Conservation (phyloP, 1,140 invertebrate genomes). For the Lithobius niger region DNA sequence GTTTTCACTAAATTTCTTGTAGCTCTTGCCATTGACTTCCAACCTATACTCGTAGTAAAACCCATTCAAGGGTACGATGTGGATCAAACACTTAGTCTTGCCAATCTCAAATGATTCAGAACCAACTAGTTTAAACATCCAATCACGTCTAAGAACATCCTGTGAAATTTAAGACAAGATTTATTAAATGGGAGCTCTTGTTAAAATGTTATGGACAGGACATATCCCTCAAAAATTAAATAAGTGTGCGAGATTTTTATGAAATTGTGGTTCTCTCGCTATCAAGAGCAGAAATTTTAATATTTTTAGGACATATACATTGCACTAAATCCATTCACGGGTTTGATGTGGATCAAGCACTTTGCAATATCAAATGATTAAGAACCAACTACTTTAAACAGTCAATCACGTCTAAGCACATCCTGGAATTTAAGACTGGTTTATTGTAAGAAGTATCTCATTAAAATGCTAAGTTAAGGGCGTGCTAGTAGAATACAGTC, state of each 20-base stretch:
- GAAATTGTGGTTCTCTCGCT: too few relatives aligned
- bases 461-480: too few relatives aligned
- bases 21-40: conserved; percentile 55
- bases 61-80: conserved; percentile 58
- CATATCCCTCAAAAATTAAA: too few relatives aligned
- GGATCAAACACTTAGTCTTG: conserved; percentile 38
- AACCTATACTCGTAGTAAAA: conserved; percentile 67
- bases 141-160: conserved; percentile 61
- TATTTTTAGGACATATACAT: too few relatives aligned
- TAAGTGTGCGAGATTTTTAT: too few relatives aligned
- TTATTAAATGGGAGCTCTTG: too few relatives aligned
- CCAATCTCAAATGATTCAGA: conserved; percentile 46
- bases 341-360: conserved; percentile 52
- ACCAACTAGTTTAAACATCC: conserved; percentile 81
- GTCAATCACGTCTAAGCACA: conserved; percentile 60
- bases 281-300: too few relatives aligned
- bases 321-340: conserved; percentile 60
- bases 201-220: too few relatives aligned
- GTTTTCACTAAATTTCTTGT: conserved; percentile 61
- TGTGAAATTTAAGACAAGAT: conserved; percentile 25
- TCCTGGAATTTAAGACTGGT: conserved; percentile 40
- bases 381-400: conserved; percentile 71
- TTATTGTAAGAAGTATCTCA: too few relatives aligned
- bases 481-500: too few relatives aligned
- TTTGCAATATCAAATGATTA: conserved; percentile 45